Evolutionary conservation across 37 sponge, comb jelly and placozoan genomes (phyloP).

Genomic region (Cliona cf. orientalis): DNA sequence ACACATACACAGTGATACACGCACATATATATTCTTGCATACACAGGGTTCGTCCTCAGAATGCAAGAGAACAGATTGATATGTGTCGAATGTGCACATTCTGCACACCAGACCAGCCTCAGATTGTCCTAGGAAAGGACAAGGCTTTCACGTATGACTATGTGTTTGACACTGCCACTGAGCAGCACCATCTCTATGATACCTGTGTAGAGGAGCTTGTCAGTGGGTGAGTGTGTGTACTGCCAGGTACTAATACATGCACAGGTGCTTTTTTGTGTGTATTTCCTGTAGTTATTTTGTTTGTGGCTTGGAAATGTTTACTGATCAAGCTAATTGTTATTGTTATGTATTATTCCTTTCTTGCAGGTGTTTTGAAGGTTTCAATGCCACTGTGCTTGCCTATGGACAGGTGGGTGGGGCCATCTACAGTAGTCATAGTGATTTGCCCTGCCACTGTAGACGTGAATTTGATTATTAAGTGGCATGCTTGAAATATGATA

Average conservation of each 20-base stretch:
- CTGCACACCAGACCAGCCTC: slow-evolving; percentile 81
- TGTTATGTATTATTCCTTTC: neutral
- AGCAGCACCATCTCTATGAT: slow-evolving; percentile 70
- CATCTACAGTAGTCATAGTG: neutral
- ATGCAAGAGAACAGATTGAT: slow-evolving; percentile 87
- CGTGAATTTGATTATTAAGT: no score
- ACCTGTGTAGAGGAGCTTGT: slow-evolving; percentile 76
- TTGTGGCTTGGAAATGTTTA: neutral
- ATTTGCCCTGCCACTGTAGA: no score
- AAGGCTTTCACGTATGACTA: slow-evolving; percentile 96
- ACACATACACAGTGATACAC: neutral
- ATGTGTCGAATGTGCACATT: slow-evolving; percentile 88
- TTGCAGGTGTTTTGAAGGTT: slow-evolving; percentile 91
- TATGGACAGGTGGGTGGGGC: slow-evolving; percentile 85
- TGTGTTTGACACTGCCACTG: slow-evolving; percentile 82
- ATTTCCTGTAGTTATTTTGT: neutral
- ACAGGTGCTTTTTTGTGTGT: neutral
- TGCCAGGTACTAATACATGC: neutral
- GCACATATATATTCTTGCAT: neutral
- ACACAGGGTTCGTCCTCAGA: slow-evolving; percentile 93
- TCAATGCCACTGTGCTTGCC: slow-evolving; percentile 96
- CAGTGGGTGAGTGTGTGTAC: slow-evolving; percentile 69
- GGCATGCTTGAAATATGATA: no score
- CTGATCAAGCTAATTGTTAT: neutral
- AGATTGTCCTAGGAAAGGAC: slow-evolving; percentile 92